Evolutionary conservation across 2,888 invertebrate species (phyloP), one percentile per base, ranked within the genome.

Genomic region (Ochropleura leucogaster): DNA sequence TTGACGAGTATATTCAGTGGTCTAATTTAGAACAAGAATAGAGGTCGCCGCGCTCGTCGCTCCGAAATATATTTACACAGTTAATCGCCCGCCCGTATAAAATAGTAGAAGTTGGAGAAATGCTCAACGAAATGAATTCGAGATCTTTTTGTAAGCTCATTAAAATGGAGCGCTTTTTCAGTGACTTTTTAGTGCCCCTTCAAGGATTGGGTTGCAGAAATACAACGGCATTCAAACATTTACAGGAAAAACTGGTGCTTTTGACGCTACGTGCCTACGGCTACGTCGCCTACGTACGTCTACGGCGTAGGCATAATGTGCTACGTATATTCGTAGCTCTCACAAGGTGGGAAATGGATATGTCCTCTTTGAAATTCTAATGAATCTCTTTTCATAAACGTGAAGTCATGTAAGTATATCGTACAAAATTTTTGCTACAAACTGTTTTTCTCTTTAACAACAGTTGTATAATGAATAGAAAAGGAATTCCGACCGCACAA

Each of bases 231-330:
- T 82, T 74, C 72, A 69, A 74, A 78, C 71, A 79, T 84, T 87
- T 76, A 83, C 69, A 74, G 62, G 18, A 55, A 68, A 71, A 74
- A 66, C 65, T 79, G 78, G 72, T 62, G 67, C 74, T 79, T 82
- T 74, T 55, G 69, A 51, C 63, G 83, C 85, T 87, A 88, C 88
- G 85, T 81, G 79, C 75, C 74, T 76, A 77, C 80, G 81, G 80
- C 80, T 79, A 71, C 74, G 84, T 42, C 70, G 68, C 49, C 12
- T 57, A 69, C 53, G 60, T 75, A 74, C 59, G 72, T 60, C 84
- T 88, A 85, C 89, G 85, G 68, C 84, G 89, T 89, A 89, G 89
- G 75, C 81, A 72, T 84, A 84, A 86, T 79, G 83, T 77, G 85
- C 88, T 88, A 89, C 87, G 77, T 68, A 30, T 69, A 78, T 71